phyloP scores from a whole-genome alignment of 2,888 invertebrate species.

The Sthenelais limicola region DNA sequence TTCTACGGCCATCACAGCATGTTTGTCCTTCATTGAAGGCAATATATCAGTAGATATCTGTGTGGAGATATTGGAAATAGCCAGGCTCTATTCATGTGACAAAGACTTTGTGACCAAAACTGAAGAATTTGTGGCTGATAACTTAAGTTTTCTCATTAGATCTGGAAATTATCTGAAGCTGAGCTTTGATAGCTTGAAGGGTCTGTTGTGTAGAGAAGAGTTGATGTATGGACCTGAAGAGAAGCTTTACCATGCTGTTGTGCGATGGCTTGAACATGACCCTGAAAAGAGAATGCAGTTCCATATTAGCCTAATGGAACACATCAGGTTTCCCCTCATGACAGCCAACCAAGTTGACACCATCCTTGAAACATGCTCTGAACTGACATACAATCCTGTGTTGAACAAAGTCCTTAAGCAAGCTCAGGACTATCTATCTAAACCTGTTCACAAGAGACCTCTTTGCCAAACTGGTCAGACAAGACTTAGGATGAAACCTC shows the following conservation, averaged over 20 bases:
- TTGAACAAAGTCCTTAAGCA: neutral
- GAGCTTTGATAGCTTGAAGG: conserved; percentile 28
- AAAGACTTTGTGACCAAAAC: conserved; percentile 23
- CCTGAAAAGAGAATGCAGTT: neutral
- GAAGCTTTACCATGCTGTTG: neutral
- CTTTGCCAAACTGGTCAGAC: neutral
- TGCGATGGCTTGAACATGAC: conserved; percentile 16
- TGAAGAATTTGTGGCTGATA: conserved; percentile 22
- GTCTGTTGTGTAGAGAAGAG: conserved; percentile 11
- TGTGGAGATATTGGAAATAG: too few species aligned
- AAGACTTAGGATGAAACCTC: conserved; percentile 5
- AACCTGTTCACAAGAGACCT: neutral
- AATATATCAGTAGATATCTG: too few species aligned
- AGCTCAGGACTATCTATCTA: neutral
- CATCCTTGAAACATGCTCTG: neutral
- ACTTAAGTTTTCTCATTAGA: conserved; percentile 2
- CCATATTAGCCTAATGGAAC: conserved; percentile 9
- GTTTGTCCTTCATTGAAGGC: too few species aligned
- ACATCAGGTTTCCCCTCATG: conserved; percentile 12
- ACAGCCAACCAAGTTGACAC: neutral
- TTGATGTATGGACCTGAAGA: conserved; percentile 18
- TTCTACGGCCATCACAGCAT: too few species aligned
- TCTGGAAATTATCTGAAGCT: conserved; percentile 13
- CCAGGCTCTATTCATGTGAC: conserved; percentile 20
- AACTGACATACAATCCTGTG: neutral